A percentile compares a stretch with the other conserved stretches of the same genome.
Evolutionary conservation across 2,797 vertebrate genomes (phyloP).

Genomic region (Myiotriccus ornatus): DNA sequence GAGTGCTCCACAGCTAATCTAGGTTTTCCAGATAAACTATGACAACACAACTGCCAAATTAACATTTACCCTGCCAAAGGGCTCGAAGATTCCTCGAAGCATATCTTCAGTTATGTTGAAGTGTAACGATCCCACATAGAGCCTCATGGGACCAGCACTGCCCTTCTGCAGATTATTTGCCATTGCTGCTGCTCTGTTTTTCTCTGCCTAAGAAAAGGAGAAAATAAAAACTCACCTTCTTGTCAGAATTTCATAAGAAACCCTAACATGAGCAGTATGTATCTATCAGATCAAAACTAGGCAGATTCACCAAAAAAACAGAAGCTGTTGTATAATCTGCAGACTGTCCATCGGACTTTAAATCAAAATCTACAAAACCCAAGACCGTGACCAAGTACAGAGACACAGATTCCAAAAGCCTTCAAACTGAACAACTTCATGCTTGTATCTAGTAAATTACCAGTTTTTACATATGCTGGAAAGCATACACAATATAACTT

Average conservation of each 20-base stretch:
- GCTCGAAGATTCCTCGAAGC: constrained; percentile 96
- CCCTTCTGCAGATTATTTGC: constrained; percentile 94
- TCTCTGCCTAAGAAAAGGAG: constrained; percentile 84
- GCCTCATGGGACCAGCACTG: constrained; percentile 90
- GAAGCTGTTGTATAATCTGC: neutral
- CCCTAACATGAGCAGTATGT: neutral
- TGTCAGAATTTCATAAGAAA: neutral
- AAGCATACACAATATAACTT: neutral
- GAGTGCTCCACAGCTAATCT: neutral
- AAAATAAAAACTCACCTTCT: neutral
- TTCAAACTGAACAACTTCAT: neutral
- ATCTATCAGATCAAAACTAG: neutral
- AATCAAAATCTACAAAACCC: neutral
- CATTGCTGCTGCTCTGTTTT: constrained; percentile 94
- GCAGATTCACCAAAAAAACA: neutral
- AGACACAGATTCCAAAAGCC: neutral
- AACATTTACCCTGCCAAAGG: constrained; percentile 88
- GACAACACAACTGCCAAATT: neutral
- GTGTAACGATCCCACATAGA: constrained; percentile 93
- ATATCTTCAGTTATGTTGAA: constrained; percentile 99
- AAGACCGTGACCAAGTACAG: neutral
- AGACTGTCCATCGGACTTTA: accelerated
- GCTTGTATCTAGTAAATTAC: neutral
- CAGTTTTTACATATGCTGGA: neutral
- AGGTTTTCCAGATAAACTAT: neutral